Conservation (phyloP, 2,888 invertebrate species). For the Ptycholaimellus sp. region DNA sequence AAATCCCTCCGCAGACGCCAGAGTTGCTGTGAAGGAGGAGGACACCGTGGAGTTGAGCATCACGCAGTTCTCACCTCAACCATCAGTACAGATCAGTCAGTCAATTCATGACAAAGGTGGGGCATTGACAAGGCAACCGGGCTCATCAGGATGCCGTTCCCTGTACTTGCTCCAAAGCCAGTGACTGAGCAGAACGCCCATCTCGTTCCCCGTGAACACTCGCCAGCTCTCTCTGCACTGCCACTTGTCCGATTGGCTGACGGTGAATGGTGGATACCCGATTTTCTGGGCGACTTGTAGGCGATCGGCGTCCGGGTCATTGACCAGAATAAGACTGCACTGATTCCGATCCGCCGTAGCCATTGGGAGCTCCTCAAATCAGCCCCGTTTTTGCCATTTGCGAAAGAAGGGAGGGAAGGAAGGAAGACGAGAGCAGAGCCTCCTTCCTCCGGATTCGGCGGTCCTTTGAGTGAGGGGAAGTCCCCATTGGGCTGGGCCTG, state of each 20-base stretch:
- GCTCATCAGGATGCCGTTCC: slow-evolving; percentile 26
- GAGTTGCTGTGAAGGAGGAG: slow-evolving; percentile 64
- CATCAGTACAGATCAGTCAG: too few species aligned
- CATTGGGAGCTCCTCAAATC: slow-evolving; percentile 40
- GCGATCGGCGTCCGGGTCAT: slow-evolving; percentile 94
- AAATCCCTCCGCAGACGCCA: slow-evolving; percentile 46
- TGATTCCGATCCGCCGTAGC: slow-evolving; percentile 46
- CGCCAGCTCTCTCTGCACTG: too few species aligned
- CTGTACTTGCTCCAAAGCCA: slow-evolving; percentile 49
- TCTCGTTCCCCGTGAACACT: slow-evolving; percentile 77
- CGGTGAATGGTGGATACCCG: too few species aligned
- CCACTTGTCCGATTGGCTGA: too few species aligned
- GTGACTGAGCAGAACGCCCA: slow-evolving; percentile 77
- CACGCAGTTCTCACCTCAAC: too few species aligned
- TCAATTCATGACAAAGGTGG: too few species aligned
- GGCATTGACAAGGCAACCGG: too few species aligned
- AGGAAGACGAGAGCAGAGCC: slow-evolving; percentile 1
- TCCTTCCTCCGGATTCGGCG: slow-evolving; percentile 95
- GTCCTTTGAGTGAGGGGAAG: slow-evolving; percentile 81
- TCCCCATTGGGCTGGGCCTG: slow-evolving; percentile 73
- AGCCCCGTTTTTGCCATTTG: neutral
- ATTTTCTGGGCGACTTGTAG: slow-evolving; percentile 69
- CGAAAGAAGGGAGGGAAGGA: neutral
- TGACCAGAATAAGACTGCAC: slow-evolving; percentile 58
- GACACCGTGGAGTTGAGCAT: slow-evolving; percentile 84